These are phyloP conservation scores for Thalassoma bifasciatum DNA, from an alignment of 2,113 vertebrate species.

Conservation along the genomic window DNA sequence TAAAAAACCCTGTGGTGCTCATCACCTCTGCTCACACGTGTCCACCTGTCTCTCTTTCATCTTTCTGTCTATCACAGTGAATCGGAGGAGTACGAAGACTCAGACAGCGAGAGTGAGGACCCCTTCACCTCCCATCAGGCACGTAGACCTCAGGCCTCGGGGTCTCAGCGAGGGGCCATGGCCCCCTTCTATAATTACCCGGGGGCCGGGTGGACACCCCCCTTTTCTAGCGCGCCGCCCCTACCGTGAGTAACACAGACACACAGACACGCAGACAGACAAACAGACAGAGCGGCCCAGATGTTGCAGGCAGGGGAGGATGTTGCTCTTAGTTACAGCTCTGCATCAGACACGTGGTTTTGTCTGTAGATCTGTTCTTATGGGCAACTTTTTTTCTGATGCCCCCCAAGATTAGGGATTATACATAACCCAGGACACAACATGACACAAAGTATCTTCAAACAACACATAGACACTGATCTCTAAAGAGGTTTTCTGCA, in stretches of 20 bases:
- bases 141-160: conserved; percentile 87
- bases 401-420: conserved; percentile 20
- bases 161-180: conserved; percentile 85
- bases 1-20: background rate
- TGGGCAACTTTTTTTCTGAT: conserved; percentile 25
- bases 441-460: conserved; percentile 2
- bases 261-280: conserved; percentile 85
- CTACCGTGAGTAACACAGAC: conserved; percentile 87
- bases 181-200: conserved; percentile 88
- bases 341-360: conserved; percentile 24
- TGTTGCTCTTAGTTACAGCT: conserved; percentile 37
- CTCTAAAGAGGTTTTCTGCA: conserved; percentile 12
- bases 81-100: conserved; percentile 88
- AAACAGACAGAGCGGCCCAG: conserved; percentile 70
- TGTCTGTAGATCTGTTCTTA: conserved; percentile 40
- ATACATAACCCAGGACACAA: conserved; percentile 16
- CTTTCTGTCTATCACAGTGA: conserved; percentile 83
- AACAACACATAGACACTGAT: conserved; percentile 32
- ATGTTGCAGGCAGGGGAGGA: conserved; percentile 18
- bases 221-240: conserved; percentile 86
- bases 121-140: conserved; percentile 96
- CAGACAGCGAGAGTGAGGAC: conserved; percentile 92
- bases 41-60: conserved; percentile 56
- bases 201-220: conserved; percentile 84
- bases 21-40: conserved; percentile 28